A percentile compares a stretch with the other conserved stretches of the same genome.
Evolutionary conservation across 2,888 invertebrate species (phyloP).

Genomic region (Plebejus argus): DNA sequence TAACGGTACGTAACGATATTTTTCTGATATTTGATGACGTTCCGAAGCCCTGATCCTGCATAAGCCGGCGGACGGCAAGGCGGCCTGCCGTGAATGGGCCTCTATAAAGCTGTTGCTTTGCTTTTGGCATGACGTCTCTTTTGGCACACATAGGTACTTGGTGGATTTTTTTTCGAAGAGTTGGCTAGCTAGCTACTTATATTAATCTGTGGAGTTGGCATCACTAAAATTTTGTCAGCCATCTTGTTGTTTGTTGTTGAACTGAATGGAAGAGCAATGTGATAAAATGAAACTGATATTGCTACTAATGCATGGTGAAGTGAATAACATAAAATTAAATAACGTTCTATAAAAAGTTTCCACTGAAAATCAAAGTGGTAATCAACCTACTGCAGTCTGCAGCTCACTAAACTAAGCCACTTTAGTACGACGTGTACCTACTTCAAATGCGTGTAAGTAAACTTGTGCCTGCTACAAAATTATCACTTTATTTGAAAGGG

Average conservation of each 20-base stretch:
- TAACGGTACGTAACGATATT: too few species aligned
- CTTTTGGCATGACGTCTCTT: too few species aligned
- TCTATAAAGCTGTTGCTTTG: too few species aligned
- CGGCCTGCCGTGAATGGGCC: too few species aligned
- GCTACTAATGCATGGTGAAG: not conserved
- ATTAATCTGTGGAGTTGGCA: too few species aligned
- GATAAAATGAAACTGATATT: not conserved
- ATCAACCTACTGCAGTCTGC: not conserved
- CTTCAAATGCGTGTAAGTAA: slow-evolving; percentile 14
- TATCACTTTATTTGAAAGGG: not conserved
- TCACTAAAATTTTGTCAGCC: not conserved
- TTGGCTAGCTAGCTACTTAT: too few species aligned
- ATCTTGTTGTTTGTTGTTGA: slow-evolving; percentile 22
- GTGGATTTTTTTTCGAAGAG: too few species aligned
- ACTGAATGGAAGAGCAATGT: not conserved
- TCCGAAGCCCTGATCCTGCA: too few species aligned
- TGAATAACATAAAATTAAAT: not conserved
- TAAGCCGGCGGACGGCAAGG: too few species aligned
- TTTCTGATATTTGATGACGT: too few species aligned
- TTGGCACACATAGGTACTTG: too few species aligned
- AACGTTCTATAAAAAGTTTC: not conserved
- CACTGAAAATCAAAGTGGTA: not conserved
- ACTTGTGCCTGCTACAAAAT: not conserved
- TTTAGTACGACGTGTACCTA: slow-evolving; percentile 5
- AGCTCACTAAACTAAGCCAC: not conserved